Base-by-base conservation (phyloP, 2,797 vertebrate species). In the Cheirogaleus major region DNA sequence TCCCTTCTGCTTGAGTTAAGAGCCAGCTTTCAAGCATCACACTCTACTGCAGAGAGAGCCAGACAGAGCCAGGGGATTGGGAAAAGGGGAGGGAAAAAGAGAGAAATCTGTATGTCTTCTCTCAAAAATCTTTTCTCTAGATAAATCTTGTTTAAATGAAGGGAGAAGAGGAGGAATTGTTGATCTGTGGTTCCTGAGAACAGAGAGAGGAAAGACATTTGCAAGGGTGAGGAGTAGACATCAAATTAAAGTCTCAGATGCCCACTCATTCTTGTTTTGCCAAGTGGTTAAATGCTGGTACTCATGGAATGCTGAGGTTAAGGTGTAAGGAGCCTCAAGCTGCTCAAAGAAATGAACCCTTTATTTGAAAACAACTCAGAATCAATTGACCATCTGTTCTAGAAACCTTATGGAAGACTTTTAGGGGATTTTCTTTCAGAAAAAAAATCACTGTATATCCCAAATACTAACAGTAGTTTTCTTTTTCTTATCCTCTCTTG, bases 61-160 rank as follows among this genome's bases (percentile, higher is more conserved):
- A 18, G 27, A 13, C 41, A 87, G 10, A 63, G 18, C 13, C 23
- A 8, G 18, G 4, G 32, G 32, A 23, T 6, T 32, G 30, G 48
- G 14, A 57, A 20, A 27, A 85, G 35, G 1, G 81, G 4, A 63
- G 5, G 10, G 30, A 78, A 65, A 20, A 87, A 70, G 11, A 72
- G 14, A 67, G 30, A 48, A 72, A 67, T 32, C 59, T 6, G 1
- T 61, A 35, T 1, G 18, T 65, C 30, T 91, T 72, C 45, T 83
- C 94, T 59, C 27, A 30, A 48, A 94, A 86, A 93, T 35, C 20
- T 93, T 91, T 97, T 65, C 78, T 89, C 67, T 83, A 18, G 27
- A 2, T 93, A 69, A 86, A 35, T 72, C 78, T 30, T 55, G 17
- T 67, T n/a, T 83, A 30, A n/a, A 76, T n/a, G 23, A 55, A 87